Percentiles rank a stretch among this genome's conserved stretches.
Evolutionary conservation across 2,113 vertebrate species (phyloP).

Genomic region (Canis aureus): DNA sequence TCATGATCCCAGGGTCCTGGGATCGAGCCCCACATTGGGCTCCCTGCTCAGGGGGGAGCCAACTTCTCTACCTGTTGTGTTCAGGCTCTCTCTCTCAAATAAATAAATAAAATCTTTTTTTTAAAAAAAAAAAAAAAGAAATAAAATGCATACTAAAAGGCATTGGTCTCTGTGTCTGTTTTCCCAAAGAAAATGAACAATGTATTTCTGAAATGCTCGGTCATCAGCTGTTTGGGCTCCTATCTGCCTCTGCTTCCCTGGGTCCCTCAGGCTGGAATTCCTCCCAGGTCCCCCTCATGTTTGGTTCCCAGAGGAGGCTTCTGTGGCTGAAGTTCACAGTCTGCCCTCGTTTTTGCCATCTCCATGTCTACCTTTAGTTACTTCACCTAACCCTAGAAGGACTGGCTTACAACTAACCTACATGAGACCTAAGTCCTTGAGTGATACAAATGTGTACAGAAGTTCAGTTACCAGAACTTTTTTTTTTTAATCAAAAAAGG

Average conservation of each 20-base stretch:
- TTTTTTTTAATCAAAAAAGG: neutral
- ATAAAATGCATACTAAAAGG: neutral
- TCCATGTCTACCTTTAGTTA: neutral
- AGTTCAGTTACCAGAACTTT: neutral
- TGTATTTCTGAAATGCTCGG: neutral
- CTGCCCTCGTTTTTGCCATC: neutral
- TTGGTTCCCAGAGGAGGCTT: neutral
- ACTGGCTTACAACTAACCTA: neutral
- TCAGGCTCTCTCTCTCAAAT: too few species aligned
- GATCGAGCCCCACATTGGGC: too few species aligned
- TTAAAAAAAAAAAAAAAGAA: neutral
- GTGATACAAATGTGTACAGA: neutral
- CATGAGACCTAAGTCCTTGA: neutral
- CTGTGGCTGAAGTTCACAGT: neutral
- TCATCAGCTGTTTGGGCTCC: neutral
- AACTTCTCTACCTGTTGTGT: too few species aligned
- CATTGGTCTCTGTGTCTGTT: neutral
- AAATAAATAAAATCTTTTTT: too few species aligned
- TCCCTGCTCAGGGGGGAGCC: too few species aligned
- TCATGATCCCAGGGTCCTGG: too few species aligned
- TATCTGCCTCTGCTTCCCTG: neutral
- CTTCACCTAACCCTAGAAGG: neutral
- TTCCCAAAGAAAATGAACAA: neutral
- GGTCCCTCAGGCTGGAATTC: neutral
- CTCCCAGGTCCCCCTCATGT: accelerated